Evolutionary conservation across 64 coral and sea anemone species (phyloP).

Genomic region (Cladopsammia gracilis): DNA sequence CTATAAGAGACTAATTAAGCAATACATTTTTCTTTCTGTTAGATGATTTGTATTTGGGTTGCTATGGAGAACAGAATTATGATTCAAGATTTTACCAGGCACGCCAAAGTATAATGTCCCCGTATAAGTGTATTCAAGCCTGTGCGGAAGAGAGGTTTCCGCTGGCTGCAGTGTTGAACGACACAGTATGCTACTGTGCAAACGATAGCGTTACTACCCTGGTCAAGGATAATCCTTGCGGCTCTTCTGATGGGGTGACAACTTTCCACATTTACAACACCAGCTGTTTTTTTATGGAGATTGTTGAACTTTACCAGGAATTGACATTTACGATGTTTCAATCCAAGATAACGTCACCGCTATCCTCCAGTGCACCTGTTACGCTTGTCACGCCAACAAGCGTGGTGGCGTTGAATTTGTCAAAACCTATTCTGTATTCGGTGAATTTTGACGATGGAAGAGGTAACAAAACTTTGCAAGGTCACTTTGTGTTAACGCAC

Average conservation of each 20-base stretch:
- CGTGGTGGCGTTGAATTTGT: not conserved
- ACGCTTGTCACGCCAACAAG: not conserved
- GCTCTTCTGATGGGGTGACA: not conserved
- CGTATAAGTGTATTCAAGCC: not conserved
- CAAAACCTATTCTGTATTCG: not conserved
- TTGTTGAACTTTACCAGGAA: conserved; percentile 27
- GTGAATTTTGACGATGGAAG: conserved; percentile 9
- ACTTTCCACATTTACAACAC: conserved; percentile 19
- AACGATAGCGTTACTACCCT: not conserved
- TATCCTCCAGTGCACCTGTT: not conserved
- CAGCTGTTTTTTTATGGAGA: not conserved
- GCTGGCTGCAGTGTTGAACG: conserved; percentile 29
- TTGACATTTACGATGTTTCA: not conserved
- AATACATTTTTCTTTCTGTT: not conserved
- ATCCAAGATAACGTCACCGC: not conserved
- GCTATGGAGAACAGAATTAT: conserved; percentile 5
- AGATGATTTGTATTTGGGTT: conserved; percentile 29
- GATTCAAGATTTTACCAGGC: not conserved
- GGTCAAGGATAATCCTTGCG: not conserved
- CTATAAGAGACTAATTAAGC: not conserved
- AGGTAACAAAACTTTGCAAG: not conserved
- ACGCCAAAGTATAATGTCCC: not conserved
- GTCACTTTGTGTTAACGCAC: not conserved
- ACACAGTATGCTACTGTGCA: conserved; percentile 9
- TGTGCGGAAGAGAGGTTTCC: conserved; percentile 16